Evolutionary conservation across 2,113 vertebrate genomes (phyloP).

Genomic region (Zapornia atra): DNA sequence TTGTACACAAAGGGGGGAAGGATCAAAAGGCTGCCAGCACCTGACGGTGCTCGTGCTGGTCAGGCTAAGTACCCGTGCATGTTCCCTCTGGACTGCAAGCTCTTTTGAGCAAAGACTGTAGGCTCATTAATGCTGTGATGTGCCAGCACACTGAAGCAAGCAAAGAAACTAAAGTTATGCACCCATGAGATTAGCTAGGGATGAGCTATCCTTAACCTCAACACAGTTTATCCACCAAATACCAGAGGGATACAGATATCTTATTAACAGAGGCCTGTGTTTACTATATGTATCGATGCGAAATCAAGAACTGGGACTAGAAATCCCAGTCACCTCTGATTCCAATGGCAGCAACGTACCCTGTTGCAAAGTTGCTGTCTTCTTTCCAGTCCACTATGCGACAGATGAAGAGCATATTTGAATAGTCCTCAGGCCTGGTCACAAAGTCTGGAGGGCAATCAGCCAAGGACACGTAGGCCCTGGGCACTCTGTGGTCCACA

Average conservation of each 20-base stretch:
- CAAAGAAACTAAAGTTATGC: neutral
- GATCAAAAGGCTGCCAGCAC: neutral
- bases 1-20: neutral
- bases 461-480: conserved; percentile 85
- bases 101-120: neutral
- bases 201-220: neutral
- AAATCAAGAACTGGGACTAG: neutral
- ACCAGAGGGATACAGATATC: neutral
- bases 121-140: neutral
- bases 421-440: conserved; percentile 82
- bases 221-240: neutral
- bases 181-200: neutral
- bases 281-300: neutral
- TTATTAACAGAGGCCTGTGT: neutral
- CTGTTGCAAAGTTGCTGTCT: conserved; percentile 91
- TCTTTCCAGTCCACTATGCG: conserved; percentile 89
- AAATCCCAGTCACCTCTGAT: neutral
- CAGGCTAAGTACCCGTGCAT: neutral
- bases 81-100: neutral
- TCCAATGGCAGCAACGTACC: conserved; percentile 75
- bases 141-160: neutral
- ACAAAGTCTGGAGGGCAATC: conserved; percentile 89
- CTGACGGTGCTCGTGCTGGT: neutral
- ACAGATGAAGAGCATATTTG: conserved; percentile 89
- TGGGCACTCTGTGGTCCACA: conserved; percentile 92